These are phyloP conservation scores for Lerema accius DNA, from an alignment of 1,140 invertebrate genomes.

Conservation along the genomic window DNA sequence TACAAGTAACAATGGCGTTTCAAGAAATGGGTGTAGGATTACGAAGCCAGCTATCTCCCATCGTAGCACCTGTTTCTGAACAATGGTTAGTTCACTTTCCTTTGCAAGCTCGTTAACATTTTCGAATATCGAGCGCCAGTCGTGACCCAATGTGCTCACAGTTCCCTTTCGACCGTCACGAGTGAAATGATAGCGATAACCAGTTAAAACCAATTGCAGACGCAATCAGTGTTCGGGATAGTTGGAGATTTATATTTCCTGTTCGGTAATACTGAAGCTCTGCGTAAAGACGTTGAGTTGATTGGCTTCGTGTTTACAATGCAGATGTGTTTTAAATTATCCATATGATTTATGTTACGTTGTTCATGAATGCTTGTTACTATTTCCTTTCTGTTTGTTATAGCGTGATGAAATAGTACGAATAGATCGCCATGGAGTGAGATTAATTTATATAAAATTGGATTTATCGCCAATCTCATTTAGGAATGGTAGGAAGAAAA, in stretches of 20 bases:
- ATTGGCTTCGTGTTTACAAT: background rate
- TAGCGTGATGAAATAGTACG: too few relatives aligned
- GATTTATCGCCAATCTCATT: too few relatives aligned
- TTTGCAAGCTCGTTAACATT: constrained; percentile 62
- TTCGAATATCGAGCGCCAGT: constrained; percentile 61
- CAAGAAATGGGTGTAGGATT: constrained; percentile 37
- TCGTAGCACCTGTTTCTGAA: constrained; percentile 54
- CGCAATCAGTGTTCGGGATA: constrained; percentile 27
- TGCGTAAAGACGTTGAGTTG: background rate
- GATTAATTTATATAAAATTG: too few relatives aligned
- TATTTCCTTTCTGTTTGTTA: too few relatives aligned
- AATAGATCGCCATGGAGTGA: too few relatives aligned
- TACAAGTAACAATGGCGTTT: constrained; percentile 35
- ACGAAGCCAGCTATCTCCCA: constrained; percentile 40
- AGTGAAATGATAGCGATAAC: constrained; percentile 27
- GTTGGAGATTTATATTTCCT: constrained; percentile 25
- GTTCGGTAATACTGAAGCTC: constrained; percentile 13
- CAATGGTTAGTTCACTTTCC: constrained; percentile 62
- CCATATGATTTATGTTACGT: background rate
- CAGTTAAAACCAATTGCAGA: constrained; percentile 31
- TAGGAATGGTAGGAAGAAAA: too few relatives aligned
- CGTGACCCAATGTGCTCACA: constrained; percentile 56
- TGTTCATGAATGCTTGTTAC: too few relatives aligned
- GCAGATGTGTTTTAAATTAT: background rate
- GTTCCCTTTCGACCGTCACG: constrained; percentile 47